phyloP scores from a whole-genome alignment of 2,113 vertebrate genomes.

The Micromys minutus region DNA sequence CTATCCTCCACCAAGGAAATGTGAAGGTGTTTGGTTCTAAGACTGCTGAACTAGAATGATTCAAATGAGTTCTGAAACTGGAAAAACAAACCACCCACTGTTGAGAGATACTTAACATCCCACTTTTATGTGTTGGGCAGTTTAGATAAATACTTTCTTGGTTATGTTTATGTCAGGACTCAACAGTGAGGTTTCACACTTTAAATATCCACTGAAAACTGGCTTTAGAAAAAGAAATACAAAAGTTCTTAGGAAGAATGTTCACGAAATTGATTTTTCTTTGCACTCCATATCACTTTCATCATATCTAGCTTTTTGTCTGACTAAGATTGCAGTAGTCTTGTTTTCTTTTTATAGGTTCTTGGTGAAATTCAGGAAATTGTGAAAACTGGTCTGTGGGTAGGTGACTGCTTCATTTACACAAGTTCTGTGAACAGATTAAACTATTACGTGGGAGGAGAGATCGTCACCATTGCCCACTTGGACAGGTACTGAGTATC shows the following conservation, averaged over 20 bases:
- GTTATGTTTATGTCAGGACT: not conserved
- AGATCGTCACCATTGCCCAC: slow-evolving; percentile 99
- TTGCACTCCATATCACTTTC: not conserved
- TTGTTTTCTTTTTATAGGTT: slow-evolving; percentile 87
- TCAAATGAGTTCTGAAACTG: not conserved
- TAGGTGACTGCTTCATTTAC: slow-evolving; percentile 99
- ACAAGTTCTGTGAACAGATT: slow-evolving; percentile 99
- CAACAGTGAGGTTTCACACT: not conserved
- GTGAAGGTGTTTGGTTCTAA: slow-evolving; percentile 11
- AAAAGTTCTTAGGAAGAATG: slow-evolving; percentile 9
- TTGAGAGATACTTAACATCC: not conserved
- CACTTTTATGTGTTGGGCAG: not conserved
- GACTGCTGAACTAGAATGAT: not conserved
- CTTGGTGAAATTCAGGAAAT: slow-evolving; percentile 99
- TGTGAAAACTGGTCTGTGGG: slow-evolving; percentile 98
- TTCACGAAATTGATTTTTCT: slow-evolving; percentile 36
- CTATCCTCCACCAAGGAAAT: slow-evolving; percentile 29
- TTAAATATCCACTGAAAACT: not conserved
- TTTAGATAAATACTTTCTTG: not conserved
- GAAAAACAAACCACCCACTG: not conserved
- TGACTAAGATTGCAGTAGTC: slow-evolving; percentile 18
- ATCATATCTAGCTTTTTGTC: slow-evolving; percentile 28
- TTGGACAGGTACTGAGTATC: slow-evolving; percentile 91
- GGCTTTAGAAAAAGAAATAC: slow-evolving; percentile 20
- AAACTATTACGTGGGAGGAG: slow-evolving; percentile 98